A percentile compares a stretch with the other conserved stretches of the same genome.
Conservation (phyloP, 1,140 invertebrate genomes). For the Drosophila pruinosa region DNA sequence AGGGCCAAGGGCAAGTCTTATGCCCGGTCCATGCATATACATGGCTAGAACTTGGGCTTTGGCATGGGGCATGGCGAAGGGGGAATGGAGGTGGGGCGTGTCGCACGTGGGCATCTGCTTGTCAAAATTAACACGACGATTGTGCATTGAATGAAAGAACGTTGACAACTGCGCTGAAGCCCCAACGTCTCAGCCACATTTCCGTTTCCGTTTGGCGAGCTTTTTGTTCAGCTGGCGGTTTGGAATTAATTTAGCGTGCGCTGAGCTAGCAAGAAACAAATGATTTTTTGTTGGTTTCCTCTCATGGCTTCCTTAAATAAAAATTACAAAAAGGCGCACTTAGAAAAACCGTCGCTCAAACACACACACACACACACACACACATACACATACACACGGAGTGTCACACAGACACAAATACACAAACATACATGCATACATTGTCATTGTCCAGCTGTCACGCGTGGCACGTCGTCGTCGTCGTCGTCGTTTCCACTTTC, state of each 20-base stretch:
- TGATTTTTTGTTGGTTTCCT: conserved; percentile 66
- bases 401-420: background rate
- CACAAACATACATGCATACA: conserved; percentile 27
- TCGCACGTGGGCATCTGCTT: conserved; percentile 72
- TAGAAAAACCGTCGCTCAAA: conserved; percentile 28
- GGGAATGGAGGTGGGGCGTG: conserved; percentile 7
- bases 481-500: conserved; percentile 25
- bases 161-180: conserved; percentile 59
- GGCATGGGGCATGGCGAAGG: conserved; percentile 1
- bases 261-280: conserved; percentile 79
- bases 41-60: background rate
- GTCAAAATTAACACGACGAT: conserved; percentile 78
- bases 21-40: conserved; percentile 25
- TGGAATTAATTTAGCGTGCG: conserved; percentile 79
- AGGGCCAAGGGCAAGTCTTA: conserved; percentile 60
- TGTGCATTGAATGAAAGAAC: conserved; percentile 55
- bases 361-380: conserved; percentile 10
- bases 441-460: conserved; percentile 80
- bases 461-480: conserved; percentile 69
- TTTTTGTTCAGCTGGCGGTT: conserved; percentile 74
- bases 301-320: conserved; percentile 61
- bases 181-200: conserved; percentile 74
- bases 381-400: conserved; percentile 6
- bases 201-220: conserved; percentile 73
- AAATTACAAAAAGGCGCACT: conserved; percentile 52